Evolutionary conservation across 2,797 vertebrate genomes (phyloP), one percentile per base, ranked within the genome.

Genomic region (Craterocephalus amniculus): DNA sequence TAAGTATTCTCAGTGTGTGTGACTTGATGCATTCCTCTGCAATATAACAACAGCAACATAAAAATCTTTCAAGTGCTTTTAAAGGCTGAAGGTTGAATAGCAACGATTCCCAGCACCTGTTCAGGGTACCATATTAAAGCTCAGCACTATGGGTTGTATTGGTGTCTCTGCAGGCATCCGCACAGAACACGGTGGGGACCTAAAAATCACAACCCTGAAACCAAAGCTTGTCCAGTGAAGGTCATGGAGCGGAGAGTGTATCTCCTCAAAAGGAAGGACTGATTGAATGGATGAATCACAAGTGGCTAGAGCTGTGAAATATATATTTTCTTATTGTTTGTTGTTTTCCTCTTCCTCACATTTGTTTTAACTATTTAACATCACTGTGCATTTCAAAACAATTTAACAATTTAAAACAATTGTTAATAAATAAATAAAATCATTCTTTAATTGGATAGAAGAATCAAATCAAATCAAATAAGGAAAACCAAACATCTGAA

Each of bases 271-370:
- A 78, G 74, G 67, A 68, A 74, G 68, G 56, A 67, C 71, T 57
- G 49, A 73, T 64, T 79, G 86, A 92, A 89, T 88, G 84, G 82
- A 90, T 87, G 87, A 89, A 85, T 89, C 81, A 78, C 80, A 90
- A 89, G 76, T 78, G 79, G 74, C 40, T 11, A 9, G 18, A 34
- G 43, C 54, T 22, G 63, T 45, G 51, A 64, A 38, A 49, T 56
- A 40, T 18, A 3, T 14, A 45, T 27, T n/a, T 35, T 65, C 49
- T 49, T 62, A 6, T 54, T 57, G 31, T 27, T 45, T 10, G 55
- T 3, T 5, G 26, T 66, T 8, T 14, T 13, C 12, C 9, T 52
- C 6, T 9, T 22, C 0, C 24, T 22, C 11, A 8, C 8, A 0
- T 24, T n/a, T 49, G n/a, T 24, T 22, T 49, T 24, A 8, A 13